Percentiles rank a stretch among this genome's conserved stretches.
Evolutionary conservation across 35 echinoderm and acorn worm genomes (phyloP).

Genomic region (Apostichopus californicus): DNA sequence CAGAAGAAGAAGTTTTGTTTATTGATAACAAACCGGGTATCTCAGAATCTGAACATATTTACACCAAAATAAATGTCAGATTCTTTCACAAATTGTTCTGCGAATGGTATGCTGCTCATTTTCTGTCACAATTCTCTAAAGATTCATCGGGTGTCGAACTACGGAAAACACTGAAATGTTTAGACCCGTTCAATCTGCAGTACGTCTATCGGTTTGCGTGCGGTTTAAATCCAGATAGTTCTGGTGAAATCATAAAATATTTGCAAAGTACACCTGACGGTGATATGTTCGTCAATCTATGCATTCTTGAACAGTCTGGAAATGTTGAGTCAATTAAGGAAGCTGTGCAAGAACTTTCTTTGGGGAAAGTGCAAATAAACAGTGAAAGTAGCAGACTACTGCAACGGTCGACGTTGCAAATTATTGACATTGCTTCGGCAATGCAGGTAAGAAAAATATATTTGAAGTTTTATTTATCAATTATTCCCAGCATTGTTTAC

Average conservation of each 20-base stretch:
- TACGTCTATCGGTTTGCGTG: not conserved
- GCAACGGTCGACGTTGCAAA: not conserved
- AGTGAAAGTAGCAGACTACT: not conserved
- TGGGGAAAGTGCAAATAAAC: not conserved
- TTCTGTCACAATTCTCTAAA: not conserved
- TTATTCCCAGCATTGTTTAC: not conserved
- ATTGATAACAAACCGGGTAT: not conserved
- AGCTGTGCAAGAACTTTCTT: not conserved
- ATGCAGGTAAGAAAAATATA: not conserved
- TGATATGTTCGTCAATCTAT: not conserved
- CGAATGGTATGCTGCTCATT: not conserved
- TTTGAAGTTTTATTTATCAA: not conserved
- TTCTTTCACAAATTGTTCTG: not conserved
- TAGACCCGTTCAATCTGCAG: not conserved
- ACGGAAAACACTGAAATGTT: not conserved
- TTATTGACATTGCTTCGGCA: not conserved
- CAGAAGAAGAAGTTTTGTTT: not conserved
- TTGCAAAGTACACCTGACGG: not conserved
- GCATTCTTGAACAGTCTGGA: not conserved
- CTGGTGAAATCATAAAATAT: not conserved
- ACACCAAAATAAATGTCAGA: not conserved
- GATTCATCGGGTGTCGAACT: not conserved
- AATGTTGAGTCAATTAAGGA: not conserved
- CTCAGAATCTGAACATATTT: not conserved
- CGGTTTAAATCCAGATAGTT: not conserved